These are phyloP conservation scores for Drosophila insularis DNA, from an alignment of 1,140 invertebrate species.

Conservation along the genomic window DNA sequence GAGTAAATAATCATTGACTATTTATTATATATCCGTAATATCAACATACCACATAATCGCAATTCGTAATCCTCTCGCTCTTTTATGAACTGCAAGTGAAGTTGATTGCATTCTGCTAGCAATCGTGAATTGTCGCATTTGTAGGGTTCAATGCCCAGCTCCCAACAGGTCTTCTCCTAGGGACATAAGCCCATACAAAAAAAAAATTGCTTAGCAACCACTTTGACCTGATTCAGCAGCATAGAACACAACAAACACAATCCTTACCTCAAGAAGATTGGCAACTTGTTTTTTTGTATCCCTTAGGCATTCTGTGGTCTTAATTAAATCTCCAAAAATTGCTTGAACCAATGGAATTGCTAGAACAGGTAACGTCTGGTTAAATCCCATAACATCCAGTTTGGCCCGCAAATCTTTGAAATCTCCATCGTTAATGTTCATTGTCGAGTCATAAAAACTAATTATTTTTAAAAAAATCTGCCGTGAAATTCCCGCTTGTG, in stretches of 20 bases:
- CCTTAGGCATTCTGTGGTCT: conserved; percentile 89
- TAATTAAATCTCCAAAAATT: conserved; percentile 87
- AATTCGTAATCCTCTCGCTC: conserved; percentile 84
- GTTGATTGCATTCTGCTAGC: conserved; percentile 86
- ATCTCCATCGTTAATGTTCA: conserved; percentile 68
- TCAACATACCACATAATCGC: conserved; percentile 70
- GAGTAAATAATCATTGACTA: no score
- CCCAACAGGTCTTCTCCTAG: conserved; percentile 84
- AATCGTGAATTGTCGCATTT: conserved; percentile 87
- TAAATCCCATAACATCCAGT: conserved; percentile 78
- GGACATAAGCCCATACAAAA: conserved; percentile 33
- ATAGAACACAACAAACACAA: neutral
- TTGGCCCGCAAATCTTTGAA: conserved; percentile 77
- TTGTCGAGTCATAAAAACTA: conserved; percentile 5
- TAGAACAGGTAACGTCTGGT: conserved; percentile 70
- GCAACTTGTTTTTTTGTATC: conserved; percentile 82
- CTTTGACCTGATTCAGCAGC: conserved; percentile 8
- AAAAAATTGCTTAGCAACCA: conserved; percentile 45
- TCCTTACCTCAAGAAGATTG: conserved; percentile 71
- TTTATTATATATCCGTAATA: no score
- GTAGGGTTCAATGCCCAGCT: conserved; percentile 85
- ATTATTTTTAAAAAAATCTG: neutral
- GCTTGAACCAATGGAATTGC: conserved; percentile 87
- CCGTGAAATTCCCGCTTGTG: neutral
- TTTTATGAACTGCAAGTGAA: conserved; percentile 86